phyloP scores from a whole-genome alignment of 2,113 vertebrate species.

The Arothron firmamentum region DNA sequence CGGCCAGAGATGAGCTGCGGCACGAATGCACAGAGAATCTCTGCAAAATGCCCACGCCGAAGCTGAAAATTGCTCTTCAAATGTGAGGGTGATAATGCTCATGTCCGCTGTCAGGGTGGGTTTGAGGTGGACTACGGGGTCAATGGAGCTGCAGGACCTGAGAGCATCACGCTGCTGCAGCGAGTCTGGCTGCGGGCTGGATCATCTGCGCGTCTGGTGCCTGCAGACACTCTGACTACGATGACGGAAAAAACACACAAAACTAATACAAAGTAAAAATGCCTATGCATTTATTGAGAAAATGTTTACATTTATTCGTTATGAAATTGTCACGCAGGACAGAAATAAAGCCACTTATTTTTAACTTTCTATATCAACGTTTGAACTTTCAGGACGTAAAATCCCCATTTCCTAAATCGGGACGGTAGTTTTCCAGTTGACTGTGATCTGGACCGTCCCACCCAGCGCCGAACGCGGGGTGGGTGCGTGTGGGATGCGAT shows the following conservation, averaged over 20 bases:
- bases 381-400: background rate
- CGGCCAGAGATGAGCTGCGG: too few species aligned
- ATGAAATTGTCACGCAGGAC: too few species aligned
- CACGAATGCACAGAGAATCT: too few species aligned
- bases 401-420: background rate
- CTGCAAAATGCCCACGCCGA: too few species aligned
- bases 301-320: background rate
- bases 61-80: too few species aligned
- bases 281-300: background rate
- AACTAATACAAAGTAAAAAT: background rate
- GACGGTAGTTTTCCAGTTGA: background rate
- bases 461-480: conserved; percentile 20
- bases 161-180: too few species aligned
- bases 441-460: conserved; percentile 46
- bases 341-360: too few species aligned
- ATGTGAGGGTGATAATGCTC: background rate
- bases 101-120: background rate
- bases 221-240: background rate
- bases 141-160: too few species aligned
- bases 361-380: too few species aligned
- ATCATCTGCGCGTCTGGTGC: too few species aligned
- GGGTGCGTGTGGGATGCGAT: conserved; percentile 21
- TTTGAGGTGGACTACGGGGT: conserved; percentile 14
- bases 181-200: too few species aligned
- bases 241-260: too few species aligned